A percentile compares a stretch with the other conserved stretches of the same genome.
phyloP scores from a whole-genome alignment of 1,140 invertebrate species.

The Drosophila erecta region DNA sequence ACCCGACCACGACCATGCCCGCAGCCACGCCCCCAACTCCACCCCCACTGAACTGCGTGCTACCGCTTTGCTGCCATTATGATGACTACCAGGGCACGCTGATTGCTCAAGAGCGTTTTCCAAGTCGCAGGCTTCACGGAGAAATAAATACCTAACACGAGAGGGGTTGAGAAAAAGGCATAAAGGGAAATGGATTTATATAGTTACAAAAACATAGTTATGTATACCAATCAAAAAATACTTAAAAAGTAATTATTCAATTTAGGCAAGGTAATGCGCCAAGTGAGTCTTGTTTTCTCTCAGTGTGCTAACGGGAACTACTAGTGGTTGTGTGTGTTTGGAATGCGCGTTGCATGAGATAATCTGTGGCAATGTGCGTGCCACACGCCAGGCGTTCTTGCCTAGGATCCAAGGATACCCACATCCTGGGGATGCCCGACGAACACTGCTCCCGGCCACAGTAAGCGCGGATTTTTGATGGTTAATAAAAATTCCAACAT shows the following conservation, averaged over 20 bases:
- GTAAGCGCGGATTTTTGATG: conserved; percentile 71
- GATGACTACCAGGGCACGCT: conserved; percentile 74
- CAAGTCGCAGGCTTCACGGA: conserved; percentile 10
- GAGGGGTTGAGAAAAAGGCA: too few relatives aligned
- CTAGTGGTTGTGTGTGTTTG: conserved; percentile 36
- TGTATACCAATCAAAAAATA: too few relatives aligned
- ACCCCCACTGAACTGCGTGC: conserved; percentile 25
- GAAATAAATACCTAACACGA: background rate
- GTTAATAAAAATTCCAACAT: conserved; percentile 84
- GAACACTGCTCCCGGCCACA: conserved; percentile 14
- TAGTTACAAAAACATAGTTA: too few relatives aligned
- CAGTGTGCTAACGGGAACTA: conserved; percentile 13
- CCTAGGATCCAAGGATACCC: conserved; percentile 16
- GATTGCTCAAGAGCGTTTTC: conserved; percentile 67
- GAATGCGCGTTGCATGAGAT: conserved; percentile 80
- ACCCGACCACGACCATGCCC: conserved; percentile 38
- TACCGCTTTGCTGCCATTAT: conserved; percentile 79
- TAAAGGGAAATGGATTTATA: too few relatives aligned
- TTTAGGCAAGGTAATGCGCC: too few relatives aligned
- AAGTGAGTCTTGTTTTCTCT: background rate
- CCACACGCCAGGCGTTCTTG: conserved; percentile 66
- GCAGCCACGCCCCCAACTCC: background rate
- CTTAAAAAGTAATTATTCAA: background rate
- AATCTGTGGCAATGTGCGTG: conserved; percentile 78
- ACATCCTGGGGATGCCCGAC: conserved; percentile 7